phyloP scores from a whole-genome alignment of 92 coral and sea anemone species.

The Metridium senile region DNA sequence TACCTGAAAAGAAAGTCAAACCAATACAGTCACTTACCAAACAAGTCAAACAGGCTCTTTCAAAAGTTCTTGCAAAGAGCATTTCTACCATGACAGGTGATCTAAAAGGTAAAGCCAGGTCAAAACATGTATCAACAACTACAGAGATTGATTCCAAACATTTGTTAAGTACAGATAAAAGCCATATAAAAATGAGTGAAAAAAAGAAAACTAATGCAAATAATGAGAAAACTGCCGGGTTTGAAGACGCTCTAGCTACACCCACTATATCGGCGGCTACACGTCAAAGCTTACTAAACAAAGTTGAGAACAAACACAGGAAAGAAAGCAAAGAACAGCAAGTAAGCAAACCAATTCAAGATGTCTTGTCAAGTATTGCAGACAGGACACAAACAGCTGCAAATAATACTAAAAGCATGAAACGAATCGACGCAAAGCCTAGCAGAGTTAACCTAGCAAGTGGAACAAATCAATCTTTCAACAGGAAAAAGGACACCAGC shows the following conservation, averaged over 20 bases:
- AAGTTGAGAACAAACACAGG: not conserved
- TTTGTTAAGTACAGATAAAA: not conserved
- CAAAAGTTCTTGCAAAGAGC: not conserved
- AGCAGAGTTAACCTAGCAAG: no score
- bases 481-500: not conserved
- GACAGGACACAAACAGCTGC: no score
- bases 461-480: no score
- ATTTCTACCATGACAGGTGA: not conserved
- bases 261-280: not conserved
- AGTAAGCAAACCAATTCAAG: not conserved
- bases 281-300: not conserved
- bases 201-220: not conserved
- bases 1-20: not conserved
- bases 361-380: not conserved
- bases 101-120: not conserved
- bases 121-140: not conserved
- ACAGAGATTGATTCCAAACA: not conserved
- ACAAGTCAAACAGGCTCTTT: not conserved
- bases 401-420: no score
- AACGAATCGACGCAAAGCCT: no score
- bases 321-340: not conserved
- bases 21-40: not conserved
- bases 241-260: not conserved
- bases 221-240: not conserved
- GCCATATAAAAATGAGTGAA: not conserved